Conservation (phyloP, 2,888 invertebrate genomes). For the Camponotus fellah region DNA sequence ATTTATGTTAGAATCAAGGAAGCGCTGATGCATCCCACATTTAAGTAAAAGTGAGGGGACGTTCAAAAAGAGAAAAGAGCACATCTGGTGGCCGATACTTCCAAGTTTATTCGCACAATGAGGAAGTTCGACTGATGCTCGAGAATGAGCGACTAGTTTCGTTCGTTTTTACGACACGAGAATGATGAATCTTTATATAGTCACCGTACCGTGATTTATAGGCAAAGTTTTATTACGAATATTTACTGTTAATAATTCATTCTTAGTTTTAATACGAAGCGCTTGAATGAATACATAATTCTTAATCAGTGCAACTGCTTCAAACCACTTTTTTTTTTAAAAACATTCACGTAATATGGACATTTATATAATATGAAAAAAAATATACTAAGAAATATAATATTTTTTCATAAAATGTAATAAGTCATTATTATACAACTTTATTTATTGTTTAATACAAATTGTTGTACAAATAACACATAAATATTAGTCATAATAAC, state of each 20-base stretch:
- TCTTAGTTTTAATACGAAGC: background rate
- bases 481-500: background rate
- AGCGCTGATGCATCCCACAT: background rate
- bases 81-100: background rate
- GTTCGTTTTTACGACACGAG: background rate
- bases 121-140: constrained; percentile 39
- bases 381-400: background rate
- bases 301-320: background rate
- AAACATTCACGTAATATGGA: background rate
- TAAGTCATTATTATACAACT: background rate
- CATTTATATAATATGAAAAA: constrained; percentile 6
- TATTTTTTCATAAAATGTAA: background rate
- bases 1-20: constrained; percentile 5
- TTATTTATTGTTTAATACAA: background rate
- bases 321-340: background rate
- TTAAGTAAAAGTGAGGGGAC: constrained; percentile 40
- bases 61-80: constrained; percentile 49
- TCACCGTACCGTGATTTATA: background rate
- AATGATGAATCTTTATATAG: background rate
- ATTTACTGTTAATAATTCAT: constrained; percentile 34
- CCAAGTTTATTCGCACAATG: constrained; percentile 58
- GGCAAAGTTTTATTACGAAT: constrained; percentile 4
- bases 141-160: constrained; percentile 10
- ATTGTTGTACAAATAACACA: background rate
- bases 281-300: background rate